Base-by-base conservation (phyloP, 2,113 vertebrate species). In the Gorsachius goisagi region DNA sequence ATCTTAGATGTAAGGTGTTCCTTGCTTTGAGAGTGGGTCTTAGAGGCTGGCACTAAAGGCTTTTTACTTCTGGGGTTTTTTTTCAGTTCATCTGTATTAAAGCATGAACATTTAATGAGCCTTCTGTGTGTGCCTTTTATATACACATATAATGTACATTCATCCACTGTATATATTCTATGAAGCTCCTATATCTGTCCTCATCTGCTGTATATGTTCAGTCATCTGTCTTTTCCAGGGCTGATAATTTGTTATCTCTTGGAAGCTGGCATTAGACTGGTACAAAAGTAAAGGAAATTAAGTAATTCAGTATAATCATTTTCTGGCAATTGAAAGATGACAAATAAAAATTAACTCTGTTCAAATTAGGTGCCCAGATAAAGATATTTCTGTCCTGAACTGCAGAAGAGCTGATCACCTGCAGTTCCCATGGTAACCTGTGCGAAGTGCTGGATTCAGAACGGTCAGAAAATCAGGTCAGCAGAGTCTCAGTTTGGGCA, bases 381-480 rank as follows among this genome's bases (percentile, higher is more conserved):
- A 84, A 88, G 17, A 9, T 39, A 76, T n/a, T 93, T 96, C 62
- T 90, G 41, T 73, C 66, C 49, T n/a, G 47, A 83, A 20, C 50
- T 66, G 12, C 49, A 41, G 39, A 79, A 62, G 10, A 49, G 37
- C 33, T 64, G 30, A 41, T 85, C 32, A 62, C 71, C 74, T 85
- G 37, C 32, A 52, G 71, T 93, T 85, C 59, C 63, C 59, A 67
- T 77, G 68, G 90, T 71, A 90, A 86, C 64, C 17, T 50, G 12
- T 80, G 32, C 45, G 73, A 47, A 76, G 20, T 66, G 71, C 39
- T 79, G 12, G 15, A 55, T 71, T 93, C 53, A 75, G 68, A 90
- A 73, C 3, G 4, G 39, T 69, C 89, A 85, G 69, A 58, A 89
- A 95, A 94, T 93, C 67, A 76, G 78, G 82, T 85, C 96, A 82